Percentiles rank a stretch among this genome's conserved stretches.
These are phyloP conservation scores for Merops nubicus DNA, from an alignment of 2,113 vertebrate species.

Conservation along the genomic window DNA sequence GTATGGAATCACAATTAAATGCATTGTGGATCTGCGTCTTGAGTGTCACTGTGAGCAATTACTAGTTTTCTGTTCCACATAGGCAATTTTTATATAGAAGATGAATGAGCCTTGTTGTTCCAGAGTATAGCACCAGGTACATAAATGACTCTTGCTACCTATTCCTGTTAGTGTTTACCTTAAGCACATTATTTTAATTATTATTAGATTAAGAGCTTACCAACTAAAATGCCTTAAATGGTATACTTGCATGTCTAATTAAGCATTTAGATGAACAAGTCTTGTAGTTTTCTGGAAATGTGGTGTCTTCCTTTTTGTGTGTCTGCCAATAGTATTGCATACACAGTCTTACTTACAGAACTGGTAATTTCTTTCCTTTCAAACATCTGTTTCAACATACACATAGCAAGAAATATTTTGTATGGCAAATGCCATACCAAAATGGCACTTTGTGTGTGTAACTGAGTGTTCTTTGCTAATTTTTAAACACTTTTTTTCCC, in stretches of 20 bases:
- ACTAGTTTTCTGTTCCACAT: background rate
- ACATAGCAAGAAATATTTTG: background rate
- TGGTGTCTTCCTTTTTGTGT: accelerated
- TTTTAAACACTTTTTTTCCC: background rate
- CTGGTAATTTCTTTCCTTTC: background rate
- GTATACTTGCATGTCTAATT: background rate
- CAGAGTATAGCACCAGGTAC: background rate
- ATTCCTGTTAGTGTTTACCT: background rate
- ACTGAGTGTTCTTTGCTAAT: too few relatives aligned
- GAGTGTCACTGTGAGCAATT: background rate
- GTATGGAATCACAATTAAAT: background rate
- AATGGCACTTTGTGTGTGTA: too few relatives aligned
- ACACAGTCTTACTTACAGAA: background rate
- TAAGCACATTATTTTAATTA: background rate
- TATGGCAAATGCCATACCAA: too few relatives aligned
- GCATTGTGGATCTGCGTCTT: background rate
- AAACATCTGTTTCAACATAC: background rate
- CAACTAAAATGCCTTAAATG: background rate
- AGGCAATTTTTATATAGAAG: background rate
- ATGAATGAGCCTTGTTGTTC: background rate
- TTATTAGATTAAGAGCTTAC: background rate
- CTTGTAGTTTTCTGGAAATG: background rate
- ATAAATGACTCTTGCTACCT: background rate
- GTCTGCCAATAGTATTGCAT: background rate
- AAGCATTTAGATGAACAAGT: background rate